Percentiles rank a stretch among this genome's conserved stretches.
Conservation (phyloP, 1,140 invertebrate genomes). For the Bombyx mori region ASM3026992v2 NC_085124.1:1771001-1771500, state of each 20-base stretch:
- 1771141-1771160: conserved; percentile 58
- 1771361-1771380: conserved; percentile 48
- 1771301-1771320: conserved; percentile 65
- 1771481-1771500: conserved; percentile 63
- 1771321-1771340: conserved; percentile 63
- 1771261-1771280: conserved; percentile 53
- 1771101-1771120: conserved; percentile 25
- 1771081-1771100: too few species aligned
- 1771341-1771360: conserved; percentile 41
- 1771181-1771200: conserved; percentile 63
- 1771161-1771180: conserved; percentile 65
- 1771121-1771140: conserved; percentile 40
- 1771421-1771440: conserved; percentile 32
- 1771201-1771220: conserved; percentile 64
- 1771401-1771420: conserved; percentile 61
- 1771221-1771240: conserved; percentile 68
- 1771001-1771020: too few species aligned
- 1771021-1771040: too few species aligned
- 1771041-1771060: too few species aligned
- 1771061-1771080: too few species aligned
- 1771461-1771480: conserved; percentile 49
- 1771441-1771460: conserved; percentile 39
- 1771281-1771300: conserved; percentile 63
- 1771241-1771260: conserved; percentile 69
- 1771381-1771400: conserved; percentile 57